phyloP scores from a whole-genome alignment of 2,888 invertebrate species.

The Apotomis betuletana region DNA sequence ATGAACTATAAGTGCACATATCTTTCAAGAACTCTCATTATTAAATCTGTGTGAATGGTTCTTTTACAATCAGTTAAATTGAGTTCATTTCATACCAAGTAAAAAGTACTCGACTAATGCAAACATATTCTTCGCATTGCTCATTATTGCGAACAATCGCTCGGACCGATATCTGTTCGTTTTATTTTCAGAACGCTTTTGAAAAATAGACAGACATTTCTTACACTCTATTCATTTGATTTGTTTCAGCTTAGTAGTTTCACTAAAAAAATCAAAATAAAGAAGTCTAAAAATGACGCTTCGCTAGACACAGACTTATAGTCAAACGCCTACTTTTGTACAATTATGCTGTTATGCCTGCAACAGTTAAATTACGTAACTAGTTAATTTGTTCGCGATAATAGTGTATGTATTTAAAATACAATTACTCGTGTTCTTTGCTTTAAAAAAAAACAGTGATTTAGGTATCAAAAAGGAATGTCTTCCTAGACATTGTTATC shows the following conservation, averaged over 20 bases:
- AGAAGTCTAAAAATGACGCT: too few species aligned
- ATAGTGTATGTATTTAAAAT: slow-evolving; percentile 23
- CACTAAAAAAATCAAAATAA: too few species aligned
- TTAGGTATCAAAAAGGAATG: slow-evolving; percentile 22
- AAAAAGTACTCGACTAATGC: slow-evolving; percentile 16
- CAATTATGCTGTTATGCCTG: neutral
- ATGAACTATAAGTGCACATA: too few species aligned
- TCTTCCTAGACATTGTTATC: slow-evolving; percentile 30
- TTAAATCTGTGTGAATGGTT: neutral
- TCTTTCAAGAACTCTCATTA: too few species aligned
- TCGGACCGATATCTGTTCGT: slow-evolving; percentile 1
- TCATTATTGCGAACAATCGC: neutral
- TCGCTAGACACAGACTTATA: too few species aligned
- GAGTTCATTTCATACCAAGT: neutral
- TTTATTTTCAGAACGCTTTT: slow-evolving; percentile 14
- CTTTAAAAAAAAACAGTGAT: slow-evolving; percentile 16
- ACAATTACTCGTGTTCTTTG: slow-evolving; percentile 9
- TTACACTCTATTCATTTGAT: slow-evolving; percentile 6
- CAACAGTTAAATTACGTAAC: neutral
- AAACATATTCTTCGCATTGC: slow-evolving; percentile 4
- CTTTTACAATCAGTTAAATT: neutral
- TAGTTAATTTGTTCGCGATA: neutral
- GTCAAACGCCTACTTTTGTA: too few species aligned
- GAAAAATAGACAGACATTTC: slow-evolving; percentile 15
- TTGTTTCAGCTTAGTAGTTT: neutral